Evolutionary conservation across 2,888 invertebrate genomes (phyloP).

Genomic region (Mythimna impura): DNA sequence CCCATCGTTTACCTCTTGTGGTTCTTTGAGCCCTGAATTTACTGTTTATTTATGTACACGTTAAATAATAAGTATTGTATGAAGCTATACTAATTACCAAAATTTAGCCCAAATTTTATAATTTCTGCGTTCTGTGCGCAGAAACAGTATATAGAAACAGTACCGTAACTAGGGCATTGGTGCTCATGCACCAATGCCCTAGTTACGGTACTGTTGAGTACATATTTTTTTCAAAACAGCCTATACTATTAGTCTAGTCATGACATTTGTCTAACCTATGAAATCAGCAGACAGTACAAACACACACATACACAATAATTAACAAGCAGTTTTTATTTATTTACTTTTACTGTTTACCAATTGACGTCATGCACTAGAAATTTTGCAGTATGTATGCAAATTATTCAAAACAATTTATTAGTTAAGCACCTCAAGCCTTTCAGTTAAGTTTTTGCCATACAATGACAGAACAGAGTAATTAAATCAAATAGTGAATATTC

Average conservation of each 20-base stretch:
- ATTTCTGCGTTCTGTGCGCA: too few relatives aligned
- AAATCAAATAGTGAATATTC: slow-evolving; percentile 13
- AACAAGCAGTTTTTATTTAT: slow-evolving; percentile 24
- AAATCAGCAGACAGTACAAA: slow-evolving; percentile 21
- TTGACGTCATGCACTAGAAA: slow-evolving; percentile 51
- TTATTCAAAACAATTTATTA: slow-evolving; percentile 33
- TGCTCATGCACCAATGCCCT: too few relatives aligned
- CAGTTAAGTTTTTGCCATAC: slow-evolving; percentile 19
- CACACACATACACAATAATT: background rate
- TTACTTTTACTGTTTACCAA: slow-evolving; percentile 17
- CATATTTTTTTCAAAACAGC: background rate
- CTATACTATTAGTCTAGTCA: background rate
- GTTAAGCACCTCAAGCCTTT: background rate
- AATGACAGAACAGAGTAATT: slow-evolving; percentile 4
- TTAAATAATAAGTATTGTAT: too few relatives aligned
- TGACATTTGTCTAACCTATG: slow-evolving; percentile 28
- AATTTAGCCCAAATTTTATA: too few relatives aligned
- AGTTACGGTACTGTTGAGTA: too few relatives aligned
- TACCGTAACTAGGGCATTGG: too few relatives aligned
- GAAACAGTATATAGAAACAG: too few relatives aligned
- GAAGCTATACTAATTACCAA: too few relatives aligned
- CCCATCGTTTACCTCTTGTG: too few relatives aligned
- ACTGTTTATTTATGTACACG: too few relatives aligned
- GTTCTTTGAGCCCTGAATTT: too few relatives aligned
- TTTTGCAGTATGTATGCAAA: slow-evolving; percentile 38